These are phyloP conservation scores for Xiphydria camelus DNA, from an alignment of 2,888 invertebrate genomes.

Conservation along the genomic window DNA sequence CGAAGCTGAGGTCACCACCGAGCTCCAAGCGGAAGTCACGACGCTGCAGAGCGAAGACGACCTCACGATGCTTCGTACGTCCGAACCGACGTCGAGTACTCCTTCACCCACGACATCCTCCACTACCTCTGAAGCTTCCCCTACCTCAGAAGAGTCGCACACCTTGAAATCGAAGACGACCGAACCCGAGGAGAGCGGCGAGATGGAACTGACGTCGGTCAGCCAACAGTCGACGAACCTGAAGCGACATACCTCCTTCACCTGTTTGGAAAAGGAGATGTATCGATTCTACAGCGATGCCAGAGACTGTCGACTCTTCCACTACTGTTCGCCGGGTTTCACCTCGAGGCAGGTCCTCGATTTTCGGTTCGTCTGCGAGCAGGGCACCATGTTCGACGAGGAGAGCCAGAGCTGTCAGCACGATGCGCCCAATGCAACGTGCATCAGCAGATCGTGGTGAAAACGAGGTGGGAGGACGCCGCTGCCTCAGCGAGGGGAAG, in stretches of 20 bases:
- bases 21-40: not conserved
- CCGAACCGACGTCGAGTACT: not conserved
- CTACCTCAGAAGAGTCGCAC: slow-evolving; percentile 17
- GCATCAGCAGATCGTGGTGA: slow-evolving; percentile 44
- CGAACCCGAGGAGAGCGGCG: slow-evolving; percentile 8
- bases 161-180: slow-evolving; percentile 10
- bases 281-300: slow-evolving; percentile 64
- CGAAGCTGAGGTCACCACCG: not conserved
- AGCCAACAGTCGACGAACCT: slow-evolving; percentile 25
- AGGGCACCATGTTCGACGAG: slow-evolving; percentile 62
- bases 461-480: not conserved
- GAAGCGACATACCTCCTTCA: slow-evolving; percentile 55
- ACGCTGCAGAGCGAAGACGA: not conserved
- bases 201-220: not conserved
- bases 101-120: not conserved
- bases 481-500: not conserved
- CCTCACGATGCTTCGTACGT: not conserved
- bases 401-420: slow-evolving; percentile 59
- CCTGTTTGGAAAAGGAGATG: slow-evolving; percentile 61
- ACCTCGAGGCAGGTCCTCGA: slow-evolving; percentile 62
- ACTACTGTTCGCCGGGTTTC: slow-evolving; percentile 66
- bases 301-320: slow-evolving; percentile 64
- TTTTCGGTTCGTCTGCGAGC: slow-evolving; percentile 65
- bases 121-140: slow-evolving; percentile 5
- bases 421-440: slow-evolving; percentile 42